Conservation (phyloP, 2,797 vertebrate species). For the Syngnathus rostellatus region DNA sequence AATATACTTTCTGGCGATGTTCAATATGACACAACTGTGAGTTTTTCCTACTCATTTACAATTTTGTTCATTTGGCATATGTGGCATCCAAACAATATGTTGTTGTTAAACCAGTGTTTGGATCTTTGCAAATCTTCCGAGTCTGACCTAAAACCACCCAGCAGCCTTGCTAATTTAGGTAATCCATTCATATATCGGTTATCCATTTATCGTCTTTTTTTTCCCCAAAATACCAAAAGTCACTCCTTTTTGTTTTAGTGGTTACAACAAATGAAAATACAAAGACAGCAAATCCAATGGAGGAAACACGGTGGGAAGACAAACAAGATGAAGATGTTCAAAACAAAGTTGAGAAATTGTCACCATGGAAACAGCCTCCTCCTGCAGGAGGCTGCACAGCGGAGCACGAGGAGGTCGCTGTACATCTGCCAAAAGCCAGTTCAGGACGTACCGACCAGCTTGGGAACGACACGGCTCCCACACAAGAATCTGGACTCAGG, state of each 20-base stretch:
- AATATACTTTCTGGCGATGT: background rate
- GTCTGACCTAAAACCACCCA: background rate
- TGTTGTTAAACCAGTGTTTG: constrained; percentile 6
- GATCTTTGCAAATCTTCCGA: background rate
- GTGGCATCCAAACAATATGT: background rate
- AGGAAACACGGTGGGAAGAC: background rate
- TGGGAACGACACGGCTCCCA: background rate
- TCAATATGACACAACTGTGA: background rate
- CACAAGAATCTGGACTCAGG: background rate
- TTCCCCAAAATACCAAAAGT: background rate
- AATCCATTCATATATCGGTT: background rate
- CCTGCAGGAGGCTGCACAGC: background rate
- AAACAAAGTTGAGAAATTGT: too few relatives aligned
- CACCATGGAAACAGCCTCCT: background rate
- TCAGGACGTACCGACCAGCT: background rate
- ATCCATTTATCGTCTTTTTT: background rate
- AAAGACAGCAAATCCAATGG: constrained; percentile 6
- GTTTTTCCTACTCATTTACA: background rate
- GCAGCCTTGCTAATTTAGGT: constrained; percentile 13
- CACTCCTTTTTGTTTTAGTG: background rate
- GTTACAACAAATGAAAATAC: constrained; percentile 4
- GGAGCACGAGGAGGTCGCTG: background rate
- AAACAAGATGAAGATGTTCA: background rate
- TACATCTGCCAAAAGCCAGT: background rate
- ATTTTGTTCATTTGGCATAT: background rate